Evolutionary conservation across 2,113 vertebrate species (phyloP), one percentile per base, ranked within the genome.

Genomic region (Forbesichthys agassizii): DNA sequence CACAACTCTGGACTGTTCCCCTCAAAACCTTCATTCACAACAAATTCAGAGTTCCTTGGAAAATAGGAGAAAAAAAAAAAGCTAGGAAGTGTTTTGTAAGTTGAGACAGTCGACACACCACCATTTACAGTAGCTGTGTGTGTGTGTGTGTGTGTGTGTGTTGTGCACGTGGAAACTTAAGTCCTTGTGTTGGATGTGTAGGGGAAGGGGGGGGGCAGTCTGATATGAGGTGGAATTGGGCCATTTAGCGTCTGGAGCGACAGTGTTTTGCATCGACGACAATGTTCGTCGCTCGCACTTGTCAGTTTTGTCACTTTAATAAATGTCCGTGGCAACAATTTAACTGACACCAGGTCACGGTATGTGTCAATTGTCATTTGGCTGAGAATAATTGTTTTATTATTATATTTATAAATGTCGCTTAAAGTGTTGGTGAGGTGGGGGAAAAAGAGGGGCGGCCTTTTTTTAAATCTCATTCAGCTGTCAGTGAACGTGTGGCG

Each of bases 291-390:
- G 13, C 42, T 46, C 33, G 49, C 49, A 49, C 49, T 16, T 58
- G 54, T 69, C 82, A 75, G 18, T 47, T 0, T 5, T 58, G 74
- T 78, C 84, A 75, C 72, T 75, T 80, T 79, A 84, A 87, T 79
- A 71, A 79, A 84, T 74, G 85, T 67, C 80, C 80, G 0, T 2
- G 27, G 69, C 71, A 55, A 64, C 65, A 69, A 64, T 56, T 13
- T 48, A 68, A 61, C 73, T 70, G 69, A 74, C 67, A 18, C 60
- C 62, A 77, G 76, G 81, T 80, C 69, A 61, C 0, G 9, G 42
- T 78, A 75, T 89, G 88, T 87, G 87, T 88, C 88, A 85, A 33
- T 80, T 81, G 83, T 82, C 67, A 79, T 90, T 87, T 85, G 71
- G 67, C 55, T 20, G 47, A 59, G 57, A 71, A 81, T 91, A 89